These are phyloP conservation scores for Nansenia antarctica DNA, from an alignment of 2,113 vertebrate genomes.

Conservation along the genomic window DNA sequence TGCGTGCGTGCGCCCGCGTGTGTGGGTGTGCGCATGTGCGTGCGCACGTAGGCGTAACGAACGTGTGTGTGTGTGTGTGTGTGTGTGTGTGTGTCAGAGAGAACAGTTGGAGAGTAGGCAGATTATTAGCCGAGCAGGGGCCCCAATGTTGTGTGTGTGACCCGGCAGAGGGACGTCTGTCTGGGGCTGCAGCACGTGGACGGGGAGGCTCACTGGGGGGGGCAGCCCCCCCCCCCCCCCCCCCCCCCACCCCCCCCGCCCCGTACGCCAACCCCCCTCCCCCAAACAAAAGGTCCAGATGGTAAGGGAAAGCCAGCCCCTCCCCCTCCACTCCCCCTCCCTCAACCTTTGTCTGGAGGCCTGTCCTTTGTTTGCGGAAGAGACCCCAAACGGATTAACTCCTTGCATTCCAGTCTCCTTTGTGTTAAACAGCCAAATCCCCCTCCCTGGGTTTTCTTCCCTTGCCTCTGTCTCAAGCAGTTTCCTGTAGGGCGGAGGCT, in stretches of 20 bases:
- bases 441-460: conserved; percentile 44
- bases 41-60: too few species aligned
- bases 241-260: conserved; percentile 42
- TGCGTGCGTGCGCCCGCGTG: conserved; percentile 8
- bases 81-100: conserved; percentile 12
- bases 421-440: conserved; percentile 80
- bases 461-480: conserved; percentile 48
- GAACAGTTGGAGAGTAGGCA: conserved; percentile 38
- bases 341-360: conserved; percentile 78
- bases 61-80: conserved; percentile 4
- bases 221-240: conserved; percentile 29
- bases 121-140: conserved; percentile 59
- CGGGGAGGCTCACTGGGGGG: conserved; percentile 36
- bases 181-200: conserved; percentile 71
- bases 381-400: conserved; percentile 78
- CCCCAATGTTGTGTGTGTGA: conserved; percentile 46
- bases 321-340: conserved; percentile 58
- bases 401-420: conserved; percentile 78
- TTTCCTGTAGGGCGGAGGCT: conserved; percentile 60
- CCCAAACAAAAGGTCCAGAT: conserved; percentile 82
- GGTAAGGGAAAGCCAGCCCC: conserved; percentile 74
- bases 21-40: conserved; percentile 4
- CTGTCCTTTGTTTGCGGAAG: conserved; percentile 79
- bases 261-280: conserved; percentile 38
- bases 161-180: conserved; percentile 64